Conservation (phyloP, 2,797 vertebrate species). For the Gambusia yucatana region DNA sequence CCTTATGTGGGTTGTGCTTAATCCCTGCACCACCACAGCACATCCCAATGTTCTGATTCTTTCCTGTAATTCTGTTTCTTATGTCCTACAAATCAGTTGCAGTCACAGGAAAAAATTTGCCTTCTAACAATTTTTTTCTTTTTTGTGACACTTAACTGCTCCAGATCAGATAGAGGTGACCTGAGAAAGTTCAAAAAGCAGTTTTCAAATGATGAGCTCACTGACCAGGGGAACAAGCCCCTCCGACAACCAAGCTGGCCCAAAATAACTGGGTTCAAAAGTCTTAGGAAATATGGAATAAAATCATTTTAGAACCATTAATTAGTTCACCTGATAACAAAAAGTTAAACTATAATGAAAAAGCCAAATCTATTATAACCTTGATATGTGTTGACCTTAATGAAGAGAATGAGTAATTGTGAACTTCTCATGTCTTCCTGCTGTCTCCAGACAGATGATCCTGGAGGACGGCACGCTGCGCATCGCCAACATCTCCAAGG, state of each 20-base stretch:
- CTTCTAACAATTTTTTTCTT: background rate
- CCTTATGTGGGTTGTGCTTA: no score
- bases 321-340: constrained; percentile 14
- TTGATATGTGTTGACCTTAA: constrained; percentile 4
- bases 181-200: background rate
- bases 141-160: no score
- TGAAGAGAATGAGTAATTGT: background rate
- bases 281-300: constrained; percentile 14
- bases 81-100: background rate
- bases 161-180: background rate
- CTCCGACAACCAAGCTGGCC: background rate
- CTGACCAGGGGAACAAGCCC: background rate
- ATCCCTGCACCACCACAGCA: no score
- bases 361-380: no score
- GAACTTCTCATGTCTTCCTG: constrained; percentile 23
- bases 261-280: constrained; percentile 35
- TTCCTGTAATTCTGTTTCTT: background rate
- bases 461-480: constrained; percentile 84
- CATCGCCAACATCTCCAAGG: constrained; percentile 83
- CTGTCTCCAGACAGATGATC: constrained; percentile 74
- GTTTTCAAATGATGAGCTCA: background rate
- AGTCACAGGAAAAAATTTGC: background rate
- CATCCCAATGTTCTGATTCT: background rate
- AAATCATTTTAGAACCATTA: constrained; percentile 20
- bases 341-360: background rate